Evolutionary conservation across 2,888 invertebrate species (phyloP).

Genomic region (Helobdella robusta): DNA sequence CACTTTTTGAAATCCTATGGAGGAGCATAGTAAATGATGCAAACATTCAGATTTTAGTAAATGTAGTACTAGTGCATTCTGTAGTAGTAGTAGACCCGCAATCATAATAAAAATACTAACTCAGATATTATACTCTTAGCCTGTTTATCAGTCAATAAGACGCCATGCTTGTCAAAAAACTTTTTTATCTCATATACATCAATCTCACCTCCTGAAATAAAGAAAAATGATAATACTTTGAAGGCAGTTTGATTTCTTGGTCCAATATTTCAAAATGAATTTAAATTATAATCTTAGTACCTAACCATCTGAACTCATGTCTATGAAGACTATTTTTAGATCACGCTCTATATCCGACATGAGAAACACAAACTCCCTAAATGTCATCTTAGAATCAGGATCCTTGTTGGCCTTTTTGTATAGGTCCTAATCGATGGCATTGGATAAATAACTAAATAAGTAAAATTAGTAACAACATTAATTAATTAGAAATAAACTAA

Average conservation of each 20-base stretch:
- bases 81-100: too few relatives aligned
- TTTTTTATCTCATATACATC: constrained; percentile 4
- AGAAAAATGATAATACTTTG: background rate
- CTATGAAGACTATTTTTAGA: constrained; percentile 7
- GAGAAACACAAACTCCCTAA: constrained; percentile 11
- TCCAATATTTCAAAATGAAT: background rate
- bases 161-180: constrained; percentile 15
- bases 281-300: background rate
- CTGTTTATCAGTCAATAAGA: constrained; percentile 4
- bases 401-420: constrained; percentile 10
- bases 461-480: constrained; percentile 1
- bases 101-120: too few relatives aligned
- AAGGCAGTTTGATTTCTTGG: too few relatives aligned
- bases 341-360: constrained; percentile 2
- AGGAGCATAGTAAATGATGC: too few relatives aligned
- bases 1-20: too few relatives aligned
- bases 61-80: too few relatives aligned
- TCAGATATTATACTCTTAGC: too few relatives aligned
- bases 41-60: too few relatives aligned
- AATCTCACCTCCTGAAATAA: background rate
- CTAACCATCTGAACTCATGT: background rate
- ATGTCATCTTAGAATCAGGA: background rate
- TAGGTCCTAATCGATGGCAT: constrained; percentile 9
- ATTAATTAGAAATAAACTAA: background rate
- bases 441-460: background rate